These are phyloP conservation scores for Centropyge bicolor DNA, from an alignment of 2,797 vertebrate species.

Conservation along the genomic window DNA sequence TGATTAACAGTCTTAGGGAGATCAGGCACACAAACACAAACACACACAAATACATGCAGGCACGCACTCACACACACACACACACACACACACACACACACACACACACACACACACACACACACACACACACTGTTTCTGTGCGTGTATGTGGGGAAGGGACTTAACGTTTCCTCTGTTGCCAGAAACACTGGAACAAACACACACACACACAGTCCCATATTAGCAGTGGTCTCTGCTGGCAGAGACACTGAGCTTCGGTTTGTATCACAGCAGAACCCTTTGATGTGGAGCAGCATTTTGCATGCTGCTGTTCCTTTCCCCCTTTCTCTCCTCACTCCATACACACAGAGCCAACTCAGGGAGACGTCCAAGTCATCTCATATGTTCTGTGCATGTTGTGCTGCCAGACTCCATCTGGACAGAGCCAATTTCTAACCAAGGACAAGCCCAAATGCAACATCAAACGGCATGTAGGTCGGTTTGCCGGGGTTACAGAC, in stretches of 20 bases:
- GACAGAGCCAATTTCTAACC: constrained; percentile 51
- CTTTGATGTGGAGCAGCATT: constrained; percentile 70
- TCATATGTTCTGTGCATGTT: constrained; percentile 72
- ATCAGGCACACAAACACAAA: constrained; percentile 38
- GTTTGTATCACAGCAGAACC: constrained; percentile 64
- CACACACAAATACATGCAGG: background rate
- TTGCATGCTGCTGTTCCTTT: constrained; percentile 57
- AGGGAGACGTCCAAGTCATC: constrained; percentile 75
- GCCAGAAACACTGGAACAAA: background rate
- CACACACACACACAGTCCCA: background rate
- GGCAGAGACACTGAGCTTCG: constrained; percentile 74
- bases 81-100: background rate
- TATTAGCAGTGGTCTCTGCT: constrained; percentile 64
- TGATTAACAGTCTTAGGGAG: constrained; percentile 50
- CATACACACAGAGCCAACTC: constrained; percentile 61
- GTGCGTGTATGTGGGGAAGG: too few relatives aligned
- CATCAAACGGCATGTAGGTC: constrained; percentile 44
- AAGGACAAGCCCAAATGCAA: constrained; percentile 64
- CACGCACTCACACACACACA: background rate
- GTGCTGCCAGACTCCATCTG: constrained; percentile 76
- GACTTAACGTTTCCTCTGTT: too few relatives aligned
- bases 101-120: background rate
- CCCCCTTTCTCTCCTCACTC: constrained; percentile 53
- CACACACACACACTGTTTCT: background rate
- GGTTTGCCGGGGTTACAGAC: background rate